Base-by-base conservation (phyloP, 2,113 vertebrate species). In the Romanogobio albipinnatus region DNA sequence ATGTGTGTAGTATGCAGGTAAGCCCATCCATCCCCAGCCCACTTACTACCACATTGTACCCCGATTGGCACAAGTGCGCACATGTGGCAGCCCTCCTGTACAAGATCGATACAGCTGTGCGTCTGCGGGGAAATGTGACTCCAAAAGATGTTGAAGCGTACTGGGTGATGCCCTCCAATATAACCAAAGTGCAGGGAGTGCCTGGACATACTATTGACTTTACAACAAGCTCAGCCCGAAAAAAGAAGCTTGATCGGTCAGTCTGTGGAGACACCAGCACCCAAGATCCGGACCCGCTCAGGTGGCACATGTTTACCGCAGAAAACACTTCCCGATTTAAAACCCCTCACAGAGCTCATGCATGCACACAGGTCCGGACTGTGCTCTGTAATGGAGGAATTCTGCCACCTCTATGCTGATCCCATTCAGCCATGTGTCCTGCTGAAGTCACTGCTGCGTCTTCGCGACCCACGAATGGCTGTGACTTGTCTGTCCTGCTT, bases 251-350 rank as follows among this genome's bases (percentile, higher is more conserved):
- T 62, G 61, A 62, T 62, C 61, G 61, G 61, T n/a, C 22, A 62
- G 61, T 62, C 61, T 62, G 61, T 62, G 61, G 61, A 62, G 61
- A 24, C 61, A 62, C 61, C 24, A 62, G 61, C 61, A 62, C 22
- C 61, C 61, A 51, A 51, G 13, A 51, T 51, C 49, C 49, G 49
- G 49, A 24, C 61, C 61, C 24, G 61, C 61, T 62, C 61, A 62
- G 61, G 61, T 62, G 61, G 61, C 61, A 62, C 61, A 62, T 26
- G 61, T 62, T 62, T 62, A 26, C 61, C 22, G 24, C 61, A 62
- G n/a, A 62, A 62, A n/a, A 95, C 94, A 94, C 43, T 43, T 43
- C 6, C 43, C 6, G 8, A 43, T 43, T 43, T 43, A 43, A 43
- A 43, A 43, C 43, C 43, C 43, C 43, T 43, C 43, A 43, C 43